Conservation (phyloP, 1,140 invertebrate species). For the Caerostris extrusa region DNA sequence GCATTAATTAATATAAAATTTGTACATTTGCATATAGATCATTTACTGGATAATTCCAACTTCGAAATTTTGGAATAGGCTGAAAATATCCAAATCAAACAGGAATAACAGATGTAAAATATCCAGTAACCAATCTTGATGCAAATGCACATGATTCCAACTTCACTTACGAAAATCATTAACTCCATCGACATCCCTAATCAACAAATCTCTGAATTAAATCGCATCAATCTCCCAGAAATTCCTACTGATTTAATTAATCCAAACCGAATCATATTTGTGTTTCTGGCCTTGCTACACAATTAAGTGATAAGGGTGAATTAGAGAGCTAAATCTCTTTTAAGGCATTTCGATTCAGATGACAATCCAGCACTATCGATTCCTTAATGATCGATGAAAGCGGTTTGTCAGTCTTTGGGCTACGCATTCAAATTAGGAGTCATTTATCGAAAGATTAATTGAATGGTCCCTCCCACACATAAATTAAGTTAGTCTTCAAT, state of each 20-base stretch:
- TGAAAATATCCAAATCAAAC: too few relatives aligned
- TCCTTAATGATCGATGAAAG: slow-evolving; percentile 25
- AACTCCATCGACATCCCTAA: too few relatives aligned
- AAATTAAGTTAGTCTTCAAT: slow-evolving; percentile 22
- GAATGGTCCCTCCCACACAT: not conserved
- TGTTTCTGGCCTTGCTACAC: not conserved
- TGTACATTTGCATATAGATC: too few relatives aligned
- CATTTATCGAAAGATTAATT: slow-evolving; percentile 40
- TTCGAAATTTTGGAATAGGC: too few relatives aligned
- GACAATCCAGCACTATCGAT: slow-evolving; percentile 28
- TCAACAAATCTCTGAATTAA: not conserved
- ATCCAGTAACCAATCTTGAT: too few relatives aligned
- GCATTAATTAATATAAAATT: too few relatives aligned
- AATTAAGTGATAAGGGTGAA: not conserved
- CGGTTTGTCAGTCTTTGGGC: slow-evolving; percentile 21
- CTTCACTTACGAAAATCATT: too few relatives aligned
- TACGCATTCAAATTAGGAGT: slow-evolving; percentile 42
- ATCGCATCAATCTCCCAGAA: not conserved
- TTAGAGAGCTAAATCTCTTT: slow-evolving; percentile 11
- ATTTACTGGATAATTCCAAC: too few relatives aligned
- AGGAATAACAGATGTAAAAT: too few relatives aligned
- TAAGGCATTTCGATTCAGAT: slow-evolving; percentile 12
- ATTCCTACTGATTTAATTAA: not conserved
- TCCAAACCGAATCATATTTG: not conserved
- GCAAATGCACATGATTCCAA: too few relatives aligned